A percentile compares a stretch with the other conserved stretches of the same genome.
Conservation (phyloP, 37 sponge, comb jelly and placozoan genomes). For the Ephydatia muelleri region DNA sequence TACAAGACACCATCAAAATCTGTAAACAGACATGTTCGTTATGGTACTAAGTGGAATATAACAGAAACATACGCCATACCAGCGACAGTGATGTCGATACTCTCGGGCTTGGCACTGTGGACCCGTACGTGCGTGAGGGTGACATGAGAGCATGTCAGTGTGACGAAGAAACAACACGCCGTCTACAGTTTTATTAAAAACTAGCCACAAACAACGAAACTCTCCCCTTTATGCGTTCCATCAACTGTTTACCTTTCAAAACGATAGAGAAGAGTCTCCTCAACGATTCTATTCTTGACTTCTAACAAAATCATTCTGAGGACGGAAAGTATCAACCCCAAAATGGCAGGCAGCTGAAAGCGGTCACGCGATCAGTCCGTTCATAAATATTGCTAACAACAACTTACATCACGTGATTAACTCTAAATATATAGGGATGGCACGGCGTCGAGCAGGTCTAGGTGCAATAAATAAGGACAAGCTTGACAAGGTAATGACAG, state of each 20-base stretch:
- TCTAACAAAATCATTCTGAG: slow-evolving; percentile 93
- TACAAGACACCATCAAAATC: slow-evolving; percentile 96
- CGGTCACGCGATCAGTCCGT: slow-evolving; percentile 3
- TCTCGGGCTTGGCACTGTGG: slow-evolving; percentile 84
- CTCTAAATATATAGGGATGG: slow-evolving; percentile 53
- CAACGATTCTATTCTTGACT: slow-evolving; percentile 84
- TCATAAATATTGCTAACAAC: neutral
- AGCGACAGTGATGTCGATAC: slow-evolving; percentile 88
- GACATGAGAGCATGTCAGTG: slow-evolving; percentile 5
- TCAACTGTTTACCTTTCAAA: slow-evolving; percentile 57
- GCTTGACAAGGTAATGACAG: slow-evolving; percentile 63
- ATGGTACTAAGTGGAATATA: neutral
- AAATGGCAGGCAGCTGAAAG: slow-evolving; percentile 28
- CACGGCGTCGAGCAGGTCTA: slow-evolving; percentile 69
- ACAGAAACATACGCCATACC: slow-evolving; percentile 52
- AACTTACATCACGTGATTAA: no score
- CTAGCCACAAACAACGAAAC: no score
- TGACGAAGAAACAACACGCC: neutral
- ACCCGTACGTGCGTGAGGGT: neutral
- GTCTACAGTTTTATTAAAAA: neutral
- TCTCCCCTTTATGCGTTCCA: neutral
- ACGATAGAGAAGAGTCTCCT: slow-evolving; percentile 77
- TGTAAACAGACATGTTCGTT: slow-evolving; percentile 4
- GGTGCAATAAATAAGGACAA: slow-evolving; percentile 87
- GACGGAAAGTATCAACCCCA: slow-evolving; percentile 7